Base-by-base conservation (phyloP, 2,888 invertebrate species). In the Formica aserva region DNA sequence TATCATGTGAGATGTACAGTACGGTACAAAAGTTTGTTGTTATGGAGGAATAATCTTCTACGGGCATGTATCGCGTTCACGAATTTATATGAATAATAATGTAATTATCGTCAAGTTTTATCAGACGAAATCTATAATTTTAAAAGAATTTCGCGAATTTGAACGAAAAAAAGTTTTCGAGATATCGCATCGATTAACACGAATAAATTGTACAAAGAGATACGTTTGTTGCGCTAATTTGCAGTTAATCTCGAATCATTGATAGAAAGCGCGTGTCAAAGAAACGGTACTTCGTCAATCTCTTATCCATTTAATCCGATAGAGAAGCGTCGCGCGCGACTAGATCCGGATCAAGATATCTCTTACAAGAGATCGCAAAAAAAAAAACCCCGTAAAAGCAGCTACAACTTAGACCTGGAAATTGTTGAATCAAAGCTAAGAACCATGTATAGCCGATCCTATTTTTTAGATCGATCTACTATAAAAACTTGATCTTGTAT, bases 1-100 rank as follows among this genome's bases (percentile, higher is more conserved):
- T 32, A 78, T 78, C 78, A 41, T 45, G 32, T 26, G 69, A 78
- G 78, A 69, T 67, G 78, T 78, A 69, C 78, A 69, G 60, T 69
- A 67, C 22, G 45, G 35, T 26, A 6, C 69, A 66, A 13, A 77
- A 77, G 29, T 66, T 38, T n/a, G 9, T 26, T 66, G 29, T 6
- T 22, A n/a, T 3, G 5, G n/a, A 35, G n/a, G 5, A 41, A 6
- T 8, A 45, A 13, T 45, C 41, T 66, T 76, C 15, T 52, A 65
- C 35, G 18, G n/a, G 48, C 18, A 1, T 1, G 45, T 45, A 3
- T 22, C 22, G 45, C 45, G n/a, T 35, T 66, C 38, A 26, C 55
- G 18, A 66, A 66, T 60, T 78, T 26, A 2, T 48, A 48, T 8
- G 6, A 0, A 60, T 18, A 57, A 62, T 60, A 60, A 67, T 11